Percentiles rank a stretch among this genome's conserved stretches.
Evolutionary conservation across 2,113 vertebrate species (phyloP).

Genomic region (Proteles cristata): DNA sequence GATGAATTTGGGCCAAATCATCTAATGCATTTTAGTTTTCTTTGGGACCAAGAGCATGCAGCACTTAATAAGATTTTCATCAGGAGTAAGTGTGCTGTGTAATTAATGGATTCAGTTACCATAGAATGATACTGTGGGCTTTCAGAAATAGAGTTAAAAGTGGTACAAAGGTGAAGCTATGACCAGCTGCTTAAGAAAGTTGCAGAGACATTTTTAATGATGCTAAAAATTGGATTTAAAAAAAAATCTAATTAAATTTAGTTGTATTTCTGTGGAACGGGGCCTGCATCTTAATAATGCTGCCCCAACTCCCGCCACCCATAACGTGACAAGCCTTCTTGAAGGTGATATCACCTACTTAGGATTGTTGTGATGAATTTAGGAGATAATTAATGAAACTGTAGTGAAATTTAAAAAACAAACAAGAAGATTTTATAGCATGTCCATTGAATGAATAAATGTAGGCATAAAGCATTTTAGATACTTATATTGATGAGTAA

Average conservation of each 20-base stretch:
- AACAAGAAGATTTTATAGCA: neutral
- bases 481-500: neutral
- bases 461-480: neutral
- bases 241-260: neutral
- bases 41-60: neutral
- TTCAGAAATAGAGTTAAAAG: slow-evolving; percentile 24
- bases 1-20: neutral
- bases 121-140: neutral
- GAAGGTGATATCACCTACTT: neutral
- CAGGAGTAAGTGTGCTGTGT: neutral
- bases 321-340: neutral
- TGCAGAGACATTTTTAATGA: neutral
- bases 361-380: neutral
- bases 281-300: neutral
- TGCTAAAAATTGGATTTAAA: neutral
- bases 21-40: slow-evolving; percentile 21
- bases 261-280: neutral
- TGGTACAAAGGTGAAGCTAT: neutral
- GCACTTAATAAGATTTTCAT: neutral
- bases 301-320: neutral
- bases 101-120: neutral
- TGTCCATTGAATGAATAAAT: neutral
- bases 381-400: neutral
- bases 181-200: slow-evolving; percentile 3
- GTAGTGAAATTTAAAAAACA: neutral